These are phyloP conservation scores for human (Homo sapiens) DNA, from an alignment of 2,113 vertebrate species.

Conservation along the genomic window GRCh38 chrX:46826501-46827000, in stretches of 20 bases:
- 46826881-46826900: slow-evolving; percentile 41
- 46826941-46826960: slow-evolving; percentile 38
- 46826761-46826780: not conserved
- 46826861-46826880: not conserved
- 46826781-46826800: not conserved
- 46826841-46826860: not conserved
- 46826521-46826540: not conserved
- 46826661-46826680: not conserved
- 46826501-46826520: not conserved
- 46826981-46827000: not conserved
- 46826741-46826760: not conserved
- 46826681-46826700: no score
- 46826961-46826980: not conserved
- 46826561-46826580: not conserved
- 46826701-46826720: no score
- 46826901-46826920: not conserved
- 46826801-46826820: not conserved
- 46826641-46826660: not conserved
- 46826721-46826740: not conserved
- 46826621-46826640: not conserved
- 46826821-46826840: not conserved
- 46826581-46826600: not conserved
- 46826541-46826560: slow-evolving; percentile 35
- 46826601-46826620: not conserved
- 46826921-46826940: not conserved